phyloP scores from a whole-genome alignment of 2,888 invertebrate genomes.

The Crematogaster levior region DNA sequence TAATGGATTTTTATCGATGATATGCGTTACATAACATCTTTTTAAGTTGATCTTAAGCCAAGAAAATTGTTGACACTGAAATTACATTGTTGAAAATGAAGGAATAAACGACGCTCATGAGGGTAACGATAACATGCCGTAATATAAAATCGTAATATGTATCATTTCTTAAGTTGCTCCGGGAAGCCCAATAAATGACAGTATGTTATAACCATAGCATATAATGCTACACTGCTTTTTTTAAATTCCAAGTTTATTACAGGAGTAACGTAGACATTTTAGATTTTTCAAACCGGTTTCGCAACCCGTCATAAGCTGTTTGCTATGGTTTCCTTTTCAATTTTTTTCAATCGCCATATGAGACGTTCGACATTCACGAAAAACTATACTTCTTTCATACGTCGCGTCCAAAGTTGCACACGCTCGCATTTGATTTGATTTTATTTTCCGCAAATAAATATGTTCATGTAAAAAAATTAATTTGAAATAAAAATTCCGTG shows the following conservation, averaged over 20 bases:
- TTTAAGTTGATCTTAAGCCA: neutral
- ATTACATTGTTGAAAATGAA: neutral
- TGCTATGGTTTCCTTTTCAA: neutral
- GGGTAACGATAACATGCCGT: conserved; percentile 3
- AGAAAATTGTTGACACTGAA: neutral
- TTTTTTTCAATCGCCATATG: conserved; percentile 22
- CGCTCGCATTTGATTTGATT: too few species aligned
- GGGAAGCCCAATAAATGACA: neutral
- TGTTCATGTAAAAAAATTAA: neutral
- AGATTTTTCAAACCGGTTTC: conserved; percentile 5
- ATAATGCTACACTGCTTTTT: neutral
- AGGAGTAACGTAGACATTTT: neutral
- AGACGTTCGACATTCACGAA: conserved; percentile 44
- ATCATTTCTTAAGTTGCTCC: neutral
- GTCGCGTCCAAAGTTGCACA: neutral
- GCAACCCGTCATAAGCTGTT: neutral
- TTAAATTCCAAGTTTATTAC: neutral
- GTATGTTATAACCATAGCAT: neutral
- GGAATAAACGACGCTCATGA: neutral
- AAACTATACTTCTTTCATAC: conserved; percentile 51
- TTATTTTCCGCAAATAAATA: neutral
- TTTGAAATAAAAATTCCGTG: neutral
- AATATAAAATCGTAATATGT: neutral
- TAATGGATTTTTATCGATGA: neutral
- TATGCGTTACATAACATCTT: neutral